Percentiles rank a stretch among this genome's conserved stretches.
Evolutionary conservation across 2,888 invertebrate genomes (phyloP).

Genomic region (Ernsta delagoae): DNA sequence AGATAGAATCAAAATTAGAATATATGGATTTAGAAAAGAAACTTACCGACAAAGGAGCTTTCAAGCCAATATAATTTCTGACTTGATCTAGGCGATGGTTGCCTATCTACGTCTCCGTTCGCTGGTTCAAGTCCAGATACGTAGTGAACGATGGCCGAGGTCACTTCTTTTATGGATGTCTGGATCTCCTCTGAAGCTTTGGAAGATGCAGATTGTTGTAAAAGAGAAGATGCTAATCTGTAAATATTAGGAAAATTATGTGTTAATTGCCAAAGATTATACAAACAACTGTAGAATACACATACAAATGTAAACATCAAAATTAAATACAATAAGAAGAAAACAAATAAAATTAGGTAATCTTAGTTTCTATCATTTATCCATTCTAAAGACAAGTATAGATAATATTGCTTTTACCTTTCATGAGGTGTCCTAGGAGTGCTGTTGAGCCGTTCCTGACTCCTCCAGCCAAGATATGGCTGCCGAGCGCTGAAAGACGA

Average conservation of each 20-base stretch:
- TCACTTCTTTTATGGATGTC: slow-evolving; percentile 95
- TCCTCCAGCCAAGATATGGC: slow-evolving; percentile 96
- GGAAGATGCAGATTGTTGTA: slow-evolving; percentile 75
- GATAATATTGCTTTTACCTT: slow-evolving; percentile 69
- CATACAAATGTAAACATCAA: too few relatives aligned
- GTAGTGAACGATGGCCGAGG: slow-evolving; percentile 96
- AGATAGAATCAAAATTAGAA: background rate
- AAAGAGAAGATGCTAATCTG: slow-evolving; percentile 88
- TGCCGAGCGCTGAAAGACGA: slow-evolving; percentile 93
- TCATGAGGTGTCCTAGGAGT: slow-evolving; percentile 94
- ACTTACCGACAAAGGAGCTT: slow-evolving; percentile 90
- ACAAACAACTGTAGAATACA: too few relatives aligned
- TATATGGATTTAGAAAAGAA: background rate
- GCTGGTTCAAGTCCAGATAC: slow-evolving; percentile 89
- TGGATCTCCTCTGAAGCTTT: slow-evolving; percentile 89
- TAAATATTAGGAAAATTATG: slow-evolving; percentile 40
- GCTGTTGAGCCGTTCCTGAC: slow-evolving; percentile 91
- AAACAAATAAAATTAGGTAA: too few relatives aligned
- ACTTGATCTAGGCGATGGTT: slow-evolving; percentile 86
- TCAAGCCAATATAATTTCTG: slow-evolving; percentile 95
- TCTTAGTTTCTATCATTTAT: too few relatives aligned
- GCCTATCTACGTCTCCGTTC: slow-evolving; percentile 82
- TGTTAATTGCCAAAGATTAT: background rate
- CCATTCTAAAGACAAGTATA: too few relatives aligned
- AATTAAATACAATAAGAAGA: too few relatives aligned